A percentile compares a stretch with the other conserved stretches of the same genome.
phyloP scores from a whole-genome alignment of 2,113 vertebrate genomes.

The Pseudonaja textilis region DNA sequence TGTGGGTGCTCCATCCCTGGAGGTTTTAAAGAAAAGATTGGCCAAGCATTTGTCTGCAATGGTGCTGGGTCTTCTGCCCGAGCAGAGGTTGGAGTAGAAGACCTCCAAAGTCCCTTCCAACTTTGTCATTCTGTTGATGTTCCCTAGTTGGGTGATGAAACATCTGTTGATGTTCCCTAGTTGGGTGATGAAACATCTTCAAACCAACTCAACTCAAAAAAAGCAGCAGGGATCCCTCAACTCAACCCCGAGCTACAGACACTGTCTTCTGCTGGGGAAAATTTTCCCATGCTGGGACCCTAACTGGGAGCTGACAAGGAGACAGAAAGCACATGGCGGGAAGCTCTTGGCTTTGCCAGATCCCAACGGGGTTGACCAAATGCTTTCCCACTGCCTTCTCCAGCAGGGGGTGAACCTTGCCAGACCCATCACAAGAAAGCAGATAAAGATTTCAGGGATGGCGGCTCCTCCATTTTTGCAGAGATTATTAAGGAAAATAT shows the following conservation, averaged over 20 bases:
- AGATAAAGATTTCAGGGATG: background rate
- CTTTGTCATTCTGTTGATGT: background rate
- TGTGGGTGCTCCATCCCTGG: no score
- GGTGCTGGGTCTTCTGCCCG: background rate
- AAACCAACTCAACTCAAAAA: background rate
- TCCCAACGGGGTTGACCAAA: accelerated
- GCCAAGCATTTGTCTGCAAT: background rate
- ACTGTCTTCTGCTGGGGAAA: background rate
- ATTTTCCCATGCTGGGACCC: background rate
- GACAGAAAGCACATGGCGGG: background rate
- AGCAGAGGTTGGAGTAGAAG: no score
- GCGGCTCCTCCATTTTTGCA: background rate
- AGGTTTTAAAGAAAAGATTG: no score
- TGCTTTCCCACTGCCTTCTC: background rate
- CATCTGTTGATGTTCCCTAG: background rate
- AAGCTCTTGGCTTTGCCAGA: accelerated
- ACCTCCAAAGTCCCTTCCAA: no score
- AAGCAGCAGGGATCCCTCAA: background rate
- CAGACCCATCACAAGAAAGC: background rate
- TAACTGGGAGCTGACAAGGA: background rate
- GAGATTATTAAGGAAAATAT: background rate
- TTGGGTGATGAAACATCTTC: background rate
- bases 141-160: background rate
- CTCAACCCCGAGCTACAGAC: background rate
- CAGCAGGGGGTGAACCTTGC: background rate